phyloP scores from a whole-genome alignment of 2,797 vertebrate genomes.

The Ibycter americanus region DNA sequence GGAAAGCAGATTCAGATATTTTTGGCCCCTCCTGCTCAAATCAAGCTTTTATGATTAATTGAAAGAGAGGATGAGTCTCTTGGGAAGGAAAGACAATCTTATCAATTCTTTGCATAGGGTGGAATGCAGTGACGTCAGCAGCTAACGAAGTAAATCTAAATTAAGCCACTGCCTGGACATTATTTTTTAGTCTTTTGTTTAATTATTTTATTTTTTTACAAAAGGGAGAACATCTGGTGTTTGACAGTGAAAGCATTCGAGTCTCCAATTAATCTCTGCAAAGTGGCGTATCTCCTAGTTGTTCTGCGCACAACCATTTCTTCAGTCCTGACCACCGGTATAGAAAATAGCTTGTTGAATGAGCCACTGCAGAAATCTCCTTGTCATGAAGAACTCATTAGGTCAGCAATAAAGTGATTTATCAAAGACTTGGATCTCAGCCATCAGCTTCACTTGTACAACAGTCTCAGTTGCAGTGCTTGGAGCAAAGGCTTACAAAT shows the following conservation, averaged over 20 bases:
- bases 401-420: slow-evolving; percentile 64
- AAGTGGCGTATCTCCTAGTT: slow-evolving; percentile 1
- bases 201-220: neutral
- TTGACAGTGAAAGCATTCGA: neutral
- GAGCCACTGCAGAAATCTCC: slow-evolving; percentile 50
- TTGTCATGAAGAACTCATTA: slow-evolving; percentile 63
- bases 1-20: neutral
- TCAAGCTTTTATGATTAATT: neutral
- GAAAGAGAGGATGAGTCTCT: neutral
- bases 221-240: slow-evolving; percentile 11
- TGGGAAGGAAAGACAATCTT: neutral
- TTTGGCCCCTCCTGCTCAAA: neutral
- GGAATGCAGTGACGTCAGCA: slow-evolving; percentile 27
- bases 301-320: neutral
- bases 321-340: neutral
- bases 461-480: slow-evolving; percentile 6
- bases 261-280: slow-evolving; percentile 45
- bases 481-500: slow-evolving; percentile 50
- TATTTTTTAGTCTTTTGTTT: neutral
- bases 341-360: slow-evolving; percentile 54
- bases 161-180: neutral
- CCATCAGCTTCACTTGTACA: slow-evolving; percentile 11
- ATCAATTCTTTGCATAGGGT: slow-evolving; percentile 35
- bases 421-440: slow-evolving; percentile 57
- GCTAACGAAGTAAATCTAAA: slow-evolving; percentile 57